Evolutionary conservation across 2,797 vertebrate species (phyloP).

Genomic region (Astyanax mexicanus): DNA sequence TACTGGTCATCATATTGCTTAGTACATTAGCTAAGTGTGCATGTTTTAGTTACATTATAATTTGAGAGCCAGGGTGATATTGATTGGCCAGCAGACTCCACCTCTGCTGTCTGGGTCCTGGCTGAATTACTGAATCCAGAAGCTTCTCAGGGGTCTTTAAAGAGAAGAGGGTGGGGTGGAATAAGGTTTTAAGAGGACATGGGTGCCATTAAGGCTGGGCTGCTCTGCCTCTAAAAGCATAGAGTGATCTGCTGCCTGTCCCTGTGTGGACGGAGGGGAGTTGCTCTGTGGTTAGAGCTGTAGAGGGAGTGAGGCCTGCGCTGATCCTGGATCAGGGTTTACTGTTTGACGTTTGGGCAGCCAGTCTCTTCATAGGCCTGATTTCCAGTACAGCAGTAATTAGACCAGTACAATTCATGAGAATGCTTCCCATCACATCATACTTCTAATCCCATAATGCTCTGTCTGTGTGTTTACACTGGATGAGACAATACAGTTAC

Average conservation of each 20-base stretch:
- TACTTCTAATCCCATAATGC: not conserved
- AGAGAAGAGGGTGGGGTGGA: slow-evolving; percentile 68
- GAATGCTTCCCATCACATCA: slow-evolving; percentile 7
- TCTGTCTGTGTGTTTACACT: not conserved
- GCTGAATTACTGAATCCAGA: slow-evolving; percentile 85
- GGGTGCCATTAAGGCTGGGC: slow-evolving; percentile 82
- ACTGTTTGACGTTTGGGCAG: not conserved
- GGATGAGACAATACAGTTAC: too few species aligned
- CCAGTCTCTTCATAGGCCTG: not conserved
- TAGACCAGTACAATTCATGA: not conserved
- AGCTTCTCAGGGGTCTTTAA: slow-evolving; percentile 83
- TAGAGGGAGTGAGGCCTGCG: not conserved
- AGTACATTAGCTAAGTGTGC: slow-evolving; percentile 25
- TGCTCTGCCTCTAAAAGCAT: slow-evolving; percentile 81
- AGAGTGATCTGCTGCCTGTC: slow-evolving; percentile 76
- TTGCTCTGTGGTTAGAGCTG: slow-evolving; percentile 35
- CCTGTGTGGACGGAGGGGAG: slow-evolving; percentile 66
- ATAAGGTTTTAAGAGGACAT: slow-evolving; percentile 82
- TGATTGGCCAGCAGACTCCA: slow-evolving; percentile 58
- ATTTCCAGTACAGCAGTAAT: slow-evolving; percentile 30
- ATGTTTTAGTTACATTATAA: slow-evolving; percentile 42
- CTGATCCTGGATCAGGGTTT: slow-evolving; percentile 21
- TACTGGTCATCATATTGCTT: not conserved
- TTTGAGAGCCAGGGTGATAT: slow-evolving; percentile 62
- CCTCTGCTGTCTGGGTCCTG: slow-evolving; percentile 80